Conservation (phyloP, 2,113 vertebrate genomes). For the Lagopus muta region DNA sequence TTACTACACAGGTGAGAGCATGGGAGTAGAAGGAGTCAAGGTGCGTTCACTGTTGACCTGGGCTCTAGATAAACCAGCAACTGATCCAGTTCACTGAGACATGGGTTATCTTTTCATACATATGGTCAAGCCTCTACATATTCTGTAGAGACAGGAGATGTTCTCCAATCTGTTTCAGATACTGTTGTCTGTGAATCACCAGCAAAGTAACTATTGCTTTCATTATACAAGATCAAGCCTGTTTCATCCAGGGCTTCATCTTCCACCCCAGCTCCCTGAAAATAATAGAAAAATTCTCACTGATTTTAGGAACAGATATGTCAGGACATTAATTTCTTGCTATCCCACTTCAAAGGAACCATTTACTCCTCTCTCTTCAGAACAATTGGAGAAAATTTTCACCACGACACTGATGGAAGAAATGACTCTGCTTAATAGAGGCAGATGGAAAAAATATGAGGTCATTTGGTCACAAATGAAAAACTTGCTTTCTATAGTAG, state of each 20-base stretch:
- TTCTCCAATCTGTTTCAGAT: neutral
- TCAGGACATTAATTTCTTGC: constrained; percentile 1
- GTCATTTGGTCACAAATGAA: constrained; percentile 69
- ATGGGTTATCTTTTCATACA: neutral
- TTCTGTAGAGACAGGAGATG: neutral
- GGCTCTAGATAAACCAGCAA: neutral
- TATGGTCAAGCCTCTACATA: rapidly evolving
- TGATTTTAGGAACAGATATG: neutral
- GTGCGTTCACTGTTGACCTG: neutral
- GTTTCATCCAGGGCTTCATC: neutral
- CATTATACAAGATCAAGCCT: neutral
- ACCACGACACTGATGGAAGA: neutral
- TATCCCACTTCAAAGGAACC: neutral
- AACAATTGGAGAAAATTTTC: constrained; percentile 45
- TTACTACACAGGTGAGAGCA: neutral
- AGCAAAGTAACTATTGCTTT: neutral
- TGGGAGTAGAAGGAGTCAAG: neutral
- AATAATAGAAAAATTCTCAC: neutral
- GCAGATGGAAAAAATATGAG: constrained; percentile 69
- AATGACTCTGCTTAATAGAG: constrained; percentile 56
- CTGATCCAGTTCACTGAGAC: neutral
- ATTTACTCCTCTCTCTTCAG: constrained; percentile 1
- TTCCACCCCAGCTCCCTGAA: neutral
- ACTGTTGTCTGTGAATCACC: neutral
- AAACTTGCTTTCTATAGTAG: constrained; percentile 50